Base-by-base conservation (phyloP, 2,113 vertebrate genomes). In the Corythaeola cristata region DNA sequence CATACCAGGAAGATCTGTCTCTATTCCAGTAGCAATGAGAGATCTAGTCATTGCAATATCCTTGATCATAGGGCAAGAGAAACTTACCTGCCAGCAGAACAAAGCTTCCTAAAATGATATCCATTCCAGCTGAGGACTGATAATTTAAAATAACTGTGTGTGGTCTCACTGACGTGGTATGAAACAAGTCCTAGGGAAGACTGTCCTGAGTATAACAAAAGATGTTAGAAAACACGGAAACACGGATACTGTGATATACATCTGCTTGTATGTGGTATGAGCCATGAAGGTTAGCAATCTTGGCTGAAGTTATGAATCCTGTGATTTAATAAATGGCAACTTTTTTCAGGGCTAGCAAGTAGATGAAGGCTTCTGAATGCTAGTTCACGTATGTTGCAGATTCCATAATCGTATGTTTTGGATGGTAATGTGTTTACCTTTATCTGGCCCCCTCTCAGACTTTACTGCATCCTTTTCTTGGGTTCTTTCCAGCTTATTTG, bases 281-380 rank as follows among this genome's bases (percentile, higher is more conserved):
- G 33, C 37, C 6, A 4, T 33, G 45, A 52, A 13, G 30, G 12
- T 39, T 37, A 22, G 10, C 33, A 53, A 8, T 33, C 41, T 58
- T 55, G n/a, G 28, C 56, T 88, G 64, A 73, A 60, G 66, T 35
- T 44, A 26, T 1, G 14, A 49, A 49, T 79, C 12, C 14, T 35
- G 24, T 82, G 52, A 41, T 41, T 72, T 85, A 39, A 32, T 56
- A 78, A 78, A 30, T 39, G 19, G 41, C 28, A 58, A 1, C 5
- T n/a, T 53, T 14, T 35, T 2, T 0, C 0, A 0, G 18, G 11
- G 9, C 28, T 59, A 50, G 21, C 16, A 23, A 5, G 30, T 33
- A 21, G 4, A 14, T 23, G 12, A 85, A 69, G 44, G 30, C 8
- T 37, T 67, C 30, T 33, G 56, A 71, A 52, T 32, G 11, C 20